Conservation (phyloP, 2,888 invertebrate genomes). For the Caenorhabditis sp. region DNA sequence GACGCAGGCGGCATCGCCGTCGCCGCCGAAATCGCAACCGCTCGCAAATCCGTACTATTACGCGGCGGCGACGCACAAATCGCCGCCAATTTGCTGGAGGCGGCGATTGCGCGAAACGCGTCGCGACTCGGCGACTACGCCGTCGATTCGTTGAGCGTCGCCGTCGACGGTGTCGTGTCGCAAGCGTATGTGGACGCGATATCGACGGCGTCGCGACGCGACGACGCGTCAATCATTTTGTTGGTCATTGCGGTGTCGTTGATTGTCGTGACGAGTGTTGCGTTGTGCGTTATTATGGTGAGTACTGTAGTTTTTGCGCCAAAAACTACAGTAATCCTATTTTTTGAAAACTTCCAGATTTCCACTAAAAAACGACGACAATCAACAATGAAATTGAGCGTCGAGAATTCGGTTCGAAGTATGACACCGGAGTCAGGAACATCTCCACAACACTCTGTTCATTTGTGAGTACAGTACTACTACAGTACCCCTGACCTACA, state of each 20-base stretch:
- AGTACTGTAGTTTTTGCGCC: not conserved
- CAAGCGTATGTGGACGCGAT: conserved; percentile 38
- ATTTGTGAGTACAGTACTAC: conserved; percentile 25
- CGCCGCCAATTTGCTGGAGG: conserved; percentile 32
- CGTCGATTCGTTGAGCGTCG: conserved; percentile 27
- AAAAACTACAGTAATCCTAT: not conserved
- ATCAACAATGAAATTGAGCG: conserved; percentile 30
- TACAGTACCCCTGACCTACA: not conserved
- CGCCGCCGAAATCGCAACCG: conserved; percentile 22
- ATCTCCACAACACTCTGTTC: conserved; percentile 27
- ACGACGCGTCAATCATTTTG: conserved; percentile 24
- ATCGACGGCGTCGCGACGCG: conserved; percentile 14
- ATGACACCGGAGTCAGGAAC: conserved; percentile 25
- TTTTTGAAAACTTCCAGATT: conserved; percentile 11
- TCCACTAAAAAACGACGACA: conserved; percentile 29
- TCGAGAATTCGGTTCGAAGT: conserved; percentile 27
- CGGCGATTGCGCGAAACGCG: conserved; percentile 21
- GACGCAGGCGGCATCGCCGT: conserved; percentile 33
- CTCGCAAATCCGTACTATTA: conserved; percentile 24
- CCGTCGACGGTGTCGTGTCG: conserved; percentile 33
- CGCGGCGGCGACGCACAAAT: conserved; percentile 19
- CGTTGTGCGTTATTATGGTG: conserved; percentile 33
- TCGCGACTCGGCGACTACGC: conserved; percentile 20
- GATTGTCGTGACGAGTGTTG: conserved; percentile 15
- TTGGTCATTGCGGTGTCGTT: conserved; percentile 23